Percentiles rank a stretch among this genome's conserved stretches.
Conservation (phyloP, 2,888 invertebrate species). For the Mesodorylaimus sp. region DNA sequence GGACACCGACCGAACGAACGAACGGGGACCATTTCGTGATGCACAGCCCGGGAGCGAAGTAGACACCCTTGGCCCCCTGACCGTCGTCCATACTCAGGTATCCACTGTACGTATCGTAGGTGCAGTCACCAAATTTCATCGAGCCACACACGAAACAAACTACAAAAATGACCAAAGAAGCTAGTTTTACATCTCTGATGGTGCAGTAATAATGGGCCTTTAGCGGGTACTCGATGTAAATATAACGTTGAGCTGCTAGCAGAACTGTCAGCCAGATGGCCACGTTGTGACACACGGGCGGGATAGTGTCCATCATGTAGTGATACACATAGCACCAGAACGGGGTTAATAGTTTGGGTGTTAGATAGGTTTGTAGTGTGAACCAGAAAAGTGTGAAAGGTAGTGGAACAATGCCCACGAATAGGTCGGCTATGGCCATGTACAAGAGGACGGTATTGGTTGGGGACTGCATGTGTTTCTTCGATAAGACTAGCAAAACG, state of each 20-base stretch:
- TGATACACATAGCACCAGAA: slow-evolving; percentile 9
- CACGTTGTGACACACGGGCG: slow-evolving; percentile 63
- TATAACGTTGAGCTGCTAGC: slow-evolving; percentile 69
- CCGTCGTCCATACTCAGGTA: background rate
- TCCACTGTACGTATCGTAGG: slow-evolving; percentile 12
- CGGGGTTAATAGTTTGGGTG: background rate
- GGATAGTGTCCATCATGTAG: slow-evolving; percentile 30
- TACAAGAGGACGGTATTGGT: slow-evolving; percentile 77
- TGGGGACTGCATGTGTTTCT: slow-evolving; percentile 69
- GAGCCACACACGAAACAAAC: slow-evolving; percentile 60
- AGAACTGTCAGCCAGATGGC: slow-evolving; percentile 77
- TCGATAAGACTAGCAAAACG: slow-evolving; percentile 65
- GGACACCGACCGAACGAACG: slow-evolving; percentile 26
- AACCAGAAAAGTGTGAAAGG: slow-evolving; percentile 51
- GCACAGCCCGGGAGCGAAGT: no score
- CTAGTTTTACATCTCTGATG: slow-evolving; percentile 41
- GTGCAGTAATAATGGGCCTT: slow-evolving; percentile 53
- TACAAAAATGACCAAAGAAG: slow-evolving; percentile 53
- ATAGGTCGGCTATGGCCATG: slow-evolving; percentile 79
- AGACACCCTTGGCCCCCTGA: no score
- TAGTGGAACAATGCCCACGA: slow-evolving; percentile 66
- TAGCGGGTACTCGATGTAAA: slow-evolving; percentile 76
- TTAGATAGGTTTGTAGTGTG: slow-evolving; percentile 2
- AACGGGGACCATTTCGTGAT: slow-evolving; percentile 13
- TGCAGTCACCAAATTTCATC: slow-evolving; percentile 55